Percentiles rank a stretch among this genome's conserved stretches.
phyloP scores from a whole-genome alignment of 35 echinoderm and acorn worm genomes.

The Nesometra sesokonis region DNA sequence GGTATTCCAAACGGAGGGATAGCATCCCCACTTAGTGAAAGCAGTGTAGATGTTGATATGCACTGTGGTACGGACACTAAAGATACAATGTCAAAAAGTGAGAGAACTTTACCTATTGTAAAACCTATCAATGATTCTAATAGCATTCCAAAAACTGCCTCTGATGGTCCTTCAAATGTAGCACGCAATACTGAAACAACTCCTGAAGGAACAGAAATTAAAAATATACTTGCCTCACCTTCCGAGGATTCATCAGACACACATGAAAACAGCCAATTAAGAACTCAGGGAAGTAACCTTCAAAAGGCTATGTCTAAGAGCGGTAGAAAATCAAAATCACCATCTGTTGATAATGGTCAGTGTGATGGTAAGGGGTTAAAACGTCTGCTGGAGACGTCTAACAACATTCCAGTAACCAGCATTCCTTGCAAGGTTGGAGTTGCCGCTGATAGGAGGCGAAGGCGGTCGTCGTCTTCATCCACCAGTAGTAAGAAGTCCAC shows the following conservation, averaged over 20 bases:
- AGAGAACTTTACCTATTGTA: neutral
- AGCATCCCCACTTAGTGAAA: neutral
- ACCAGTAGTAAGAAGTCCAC: slow-evolving; percentile 23
- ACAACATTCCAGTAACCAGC: neutral
- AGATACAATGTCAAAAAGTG: neutral
- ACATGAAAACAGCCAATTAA: neutral
- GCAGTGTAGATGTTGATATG: neutral
- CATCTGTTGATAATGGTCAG: neutral
- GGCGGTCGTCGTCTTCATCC: slow-evolving; percentile 61
- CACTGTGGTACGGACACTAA: neutral
- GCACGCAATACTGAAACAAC: neutral
- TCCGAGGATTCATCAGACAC: neutral
- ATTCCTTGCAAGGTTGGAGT: neutral
- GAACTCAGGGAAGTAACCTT: neutral
- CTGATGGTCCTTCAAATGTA: neutral
- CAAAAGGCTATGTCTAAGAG: neutral
- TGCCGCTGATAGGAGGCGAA: slow-evolving; percentile 48
- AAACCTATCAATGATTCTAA: neutral
- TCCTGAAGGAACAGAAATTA: neutral
- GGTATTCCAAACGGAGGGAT: neutral
- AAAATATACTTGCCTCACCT: neutral
- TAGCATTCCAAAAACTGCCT: neutral
- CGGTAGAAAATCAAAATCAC: neutral
- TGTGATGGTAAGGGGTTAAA: neutral
- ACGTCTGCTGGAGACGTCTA: neutral